Conservation (phyloP, 1,140 invertebrate species). For the Atta texana region DNA sequence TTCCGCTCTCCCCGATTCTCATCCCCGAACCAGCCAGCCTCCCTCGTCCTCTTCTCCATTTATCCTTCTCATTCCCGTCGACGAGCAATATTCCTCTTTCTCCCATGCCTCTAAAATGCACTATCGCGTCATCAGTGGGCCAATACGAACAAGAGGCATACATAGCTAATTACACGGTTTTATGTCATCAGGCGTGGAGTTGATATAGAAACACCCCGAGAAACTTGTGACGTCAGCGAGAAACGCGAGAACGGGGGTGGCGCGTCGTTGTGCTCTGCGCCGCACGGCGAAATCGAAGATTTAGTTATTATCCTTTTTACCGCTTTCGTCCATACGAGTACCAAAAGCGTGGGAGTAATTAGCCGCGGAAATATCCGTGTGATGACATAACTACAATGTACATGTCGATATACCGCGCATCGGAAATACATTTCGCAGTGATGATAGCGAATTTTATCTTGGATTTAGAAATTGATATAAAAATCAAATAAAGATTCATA, state of each 20-base stretch:
- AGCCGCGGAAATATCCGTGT: slow-evolving; percentile 35
- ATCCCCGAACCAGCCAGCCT: slow-evolving; percentile 46
- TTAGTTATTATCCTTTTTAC: slow-evolving; percentile 60
- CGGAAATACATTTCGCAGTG: background rate
- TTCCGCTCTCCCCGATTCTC: slow-evolving; percentile 36
- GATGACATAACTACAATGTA: background rate
- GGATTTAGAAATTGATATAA: background rate
- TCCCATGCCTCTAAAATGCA: slow-evolving; percentile 75
- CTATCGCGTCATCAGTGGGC: slow-evolving; percentile 75
- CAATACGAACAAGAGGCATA: slow-evolving; percentile 81
- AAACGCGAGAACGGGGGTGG: background rate
- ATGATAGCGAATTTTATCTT: background rate
- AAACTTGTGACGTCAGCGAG: slow-evolving; percentile 69
- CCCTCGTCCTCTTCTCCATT: slow-evolving; percentile 18
- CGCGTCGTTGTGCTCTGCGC: slow-evolving; percentile 25
- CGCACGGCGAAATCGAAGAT: slow-evolving; percentile 45
- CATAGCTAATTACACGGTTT: slow-evolving; percentile 83
- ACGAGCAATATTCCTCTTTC: slow-evolving; percentile 48
- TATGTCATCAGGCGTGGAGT: slow-evolving; percentile 70
- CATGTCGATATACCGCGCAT: background rate
- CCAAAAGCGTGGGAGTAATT: slow-evolving; percentile 47
- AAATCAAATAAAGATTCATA: background rate
- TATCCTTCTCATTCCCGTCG: slow-evolving; percentile 36
- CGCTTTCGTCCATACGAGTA: slow-evolving; percentile 22
- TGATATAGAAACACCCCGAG: slow-evolving; percentile 66